Conservation (phyloP, 1,140 invertebrate genomes). For the Protaetia brevitarsis region DNA sequence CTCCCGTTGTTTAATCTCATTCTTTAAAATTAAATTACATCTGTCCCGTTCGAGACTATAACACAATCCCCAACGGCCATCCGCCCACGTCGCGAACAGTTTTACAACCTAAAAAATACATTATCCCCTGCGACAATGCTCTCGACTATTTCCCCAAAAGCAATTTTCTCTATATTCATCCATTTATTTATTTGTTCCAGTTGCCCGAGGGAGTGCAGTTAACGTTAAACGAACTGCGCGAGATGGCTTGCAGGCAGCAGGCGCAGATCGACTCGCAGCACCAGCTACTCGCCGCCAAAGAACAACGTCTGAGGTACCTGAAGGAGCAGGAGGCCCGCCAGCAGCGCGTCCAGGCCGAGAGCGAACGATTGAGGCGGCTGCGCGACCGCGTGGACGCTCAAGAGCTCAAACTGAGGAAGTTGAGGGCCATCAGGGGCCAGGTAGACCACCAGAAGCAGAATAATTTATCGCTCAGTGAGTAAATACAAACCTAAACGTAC, state of each 20-base stretch:
- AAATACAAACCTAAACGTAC: too few relatives aligned
- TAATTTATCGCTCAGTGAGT: slow-evolving; percentile 91
- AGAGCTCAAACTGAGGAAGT: slow-evolving; percentile 86
- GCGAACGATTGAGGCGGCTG: slow-evolving; percentile 79
- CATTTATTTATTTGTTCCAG: slow-evolving; percentile 58
- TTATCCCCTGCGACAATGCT: too few relatives aligned
- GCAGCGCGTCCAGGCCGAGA: slow-evolving; percentile 81
- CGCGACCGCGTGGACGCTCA: slow-evolving; percentile 90
- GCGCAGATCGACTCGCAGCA: slow-evolving; percentile 93
- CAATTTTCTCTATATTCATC: too few relatives aligned
- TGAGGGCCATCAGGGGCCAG: slow-evolving; percentile 86
- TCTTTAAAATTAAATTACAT: too few relatives aligned
- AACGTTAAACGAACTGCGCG: slow-evolving; percentile 88
- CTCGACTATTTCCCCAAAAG: too few relatives aligned
- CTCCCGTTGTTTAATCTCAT: too few relatives aligned
- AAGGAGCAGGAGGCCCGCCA: slow-evolving; percentile 87
- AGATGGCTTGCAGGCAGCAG: slow-evolving; percentile 92
- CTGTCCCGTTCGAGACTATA: too few relatives aligned
- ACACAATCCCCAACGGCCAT: too few relatives aligned
- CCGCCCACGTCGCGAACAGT: too few relatives aligned
- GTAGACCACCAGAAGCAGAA: slow-evolving; percentile 86
- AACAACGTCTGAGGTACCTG: slow-evolving; percentile 89
- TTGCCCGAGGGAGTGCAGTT: slow-evolving; percentile 83
- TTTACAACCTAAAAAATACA: too few relatives aligned
- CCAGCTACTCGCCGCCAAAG: slow-evolving; percentile 84